Conservation (phyloP, 2,888 invertebrate species). For the Agonopterix arenella region DNA sequence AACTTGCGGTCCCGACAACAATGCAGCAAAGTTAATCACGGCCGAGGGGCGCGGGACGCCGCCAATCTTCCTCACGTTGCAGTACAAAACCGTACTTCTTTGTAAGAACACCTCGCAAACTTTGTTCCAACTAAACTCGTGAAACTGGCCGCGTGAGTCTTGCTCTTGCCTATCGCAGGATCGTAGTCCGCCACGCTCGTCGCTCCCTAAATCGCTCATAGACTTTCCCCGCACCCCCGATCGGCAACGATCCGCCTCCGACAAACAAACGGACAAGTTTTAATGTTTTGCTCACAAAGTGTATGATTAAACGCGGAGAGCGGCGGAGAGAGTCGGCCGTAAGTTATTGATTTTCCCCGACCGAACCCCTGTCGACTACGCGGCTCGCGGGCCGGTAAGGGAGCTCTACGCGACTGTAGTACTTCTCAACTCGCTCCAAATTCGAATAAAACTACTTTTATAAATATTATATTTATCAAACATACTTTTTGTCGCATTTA, state of each 20-base stretch:
- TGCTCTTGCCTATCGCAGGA: constrained; percentile 26
- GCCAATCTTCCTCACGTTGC: constrained; percentile 64
- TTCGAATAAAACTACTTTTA: constrained; percentile 44
- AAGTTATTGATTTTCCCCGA: constrained; percentile 77
- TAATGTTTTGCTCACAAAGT: constrained; percentile 77
- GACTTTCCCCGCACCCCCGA: constrained; percentile 34
- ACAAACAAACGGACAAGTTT: constrained; percentile 77
- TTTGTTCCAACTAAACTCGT: constrained; percentile 71
- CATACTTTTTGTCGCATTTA: constrained; percentile 33
- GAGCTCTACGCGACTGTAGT: constrained; percentile 40
- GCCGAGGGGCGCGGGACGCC: constrained; percentile 43
- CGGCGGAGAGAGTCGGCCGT: constrained; percentile 75
- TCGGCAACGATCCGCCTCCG: constrained; percentile 56
- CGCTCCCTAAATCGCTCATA: constrained; percentile 31
- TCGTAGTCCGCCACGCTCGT: constrained; percentile 38
- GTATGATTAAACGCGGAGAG: constrained; percentile 77
- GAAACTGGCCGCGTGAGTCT: constrained; percentile 36
- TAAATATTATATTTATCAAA: constrained; percentile 17
- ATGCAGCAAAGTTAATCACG: constrained; percentile 59
- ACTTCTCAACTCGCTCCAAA: constrained; percentile 42
- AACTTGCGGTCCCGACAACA: constrained; percentile 57
- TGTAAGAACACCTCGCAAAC: constrained; percentile 71
- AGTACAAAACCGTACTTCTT: constrained; percentile 70
- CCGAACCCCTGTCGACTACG: constrained; percentile 69
- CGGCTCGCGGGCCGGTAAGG: constrained; percentile 55